Conservation (phyloP, 2,888 invertebrate genomes). For the Chouioia cunea region DNA sequence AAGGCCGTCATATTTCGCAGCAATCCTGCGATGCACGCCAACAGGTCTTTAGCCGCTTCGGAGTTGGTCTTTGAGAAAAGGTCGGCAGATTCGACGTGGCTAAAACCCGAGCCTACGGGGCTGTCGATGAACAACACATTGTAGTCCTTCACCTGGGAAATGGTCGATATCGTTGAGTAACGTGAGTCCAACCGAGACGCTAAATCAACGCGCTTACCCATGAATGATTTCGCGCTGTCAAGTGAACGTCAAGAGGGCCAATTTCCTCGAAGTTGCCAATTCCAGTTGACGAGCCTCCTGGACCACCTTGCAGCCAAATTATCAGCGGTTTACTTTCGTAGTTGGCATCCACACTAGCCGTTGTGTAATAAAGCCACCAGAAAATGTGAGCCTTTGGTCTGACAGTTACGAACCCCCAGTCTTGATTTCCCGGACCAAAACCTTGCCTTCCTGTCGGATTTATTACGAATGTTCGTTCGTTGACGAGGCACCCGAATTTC, state of each 20-base stretch:
- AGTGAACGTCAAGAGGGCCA: slow-evolving; percentile 71
- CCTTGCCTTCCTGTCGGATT: slow-evolving; percentile 48
- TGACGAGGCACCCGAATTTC: too few relatives aligned
- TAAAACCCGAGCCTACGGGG: slow-evolving; percentile 90
- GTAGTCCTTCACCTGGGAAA: slow-evolving; percentile 77
- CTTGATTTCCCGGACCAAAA: slow-evolving; percentile 61
- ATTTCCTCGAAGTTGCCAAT: slow-evolving; percentile 74
- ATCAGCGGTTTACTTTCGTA: slow-evolving; percentile 66
- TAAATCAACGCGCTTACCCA: slow-evolving; percentile 69
- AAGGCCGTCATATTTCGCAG: slow-evolving; percentile 79
- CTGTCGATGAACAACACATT: slow-evolving; percentile 91
- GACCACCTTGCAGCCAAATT: slow-evolving; percentile 73
- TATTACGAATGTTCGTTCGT: too few relatives aligned
- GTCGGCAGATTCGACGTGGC: slow-evolving; percentile 76
- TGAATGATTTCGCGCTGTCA: slow-evolving; percentile 70
- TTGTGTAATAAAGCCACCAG: slow-evolving; percentile 71
- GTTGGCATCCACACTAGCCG: slow-evolving; percentile 49
- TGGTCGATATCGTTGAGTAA: not conserved
- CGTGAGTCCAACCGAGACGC: not conserved
- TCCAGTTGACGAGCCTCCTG: slow-evolving; percentile 72
- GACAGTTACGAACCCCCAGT: slow-evolving; percentile 71
- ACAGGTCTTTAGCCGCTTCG: slow-evolving; percentile 81
- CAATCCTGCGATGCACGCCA: slow-evolving; percentile 80
- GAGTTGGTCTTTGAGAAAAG: slow-evolving; percentile 73
- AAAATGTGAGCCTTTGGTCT: slow-evolving; percentile 70